Conservation (phyloP, 2,797 vertebrate genomes). For the Kryptopterus vitreolus region DNA sequence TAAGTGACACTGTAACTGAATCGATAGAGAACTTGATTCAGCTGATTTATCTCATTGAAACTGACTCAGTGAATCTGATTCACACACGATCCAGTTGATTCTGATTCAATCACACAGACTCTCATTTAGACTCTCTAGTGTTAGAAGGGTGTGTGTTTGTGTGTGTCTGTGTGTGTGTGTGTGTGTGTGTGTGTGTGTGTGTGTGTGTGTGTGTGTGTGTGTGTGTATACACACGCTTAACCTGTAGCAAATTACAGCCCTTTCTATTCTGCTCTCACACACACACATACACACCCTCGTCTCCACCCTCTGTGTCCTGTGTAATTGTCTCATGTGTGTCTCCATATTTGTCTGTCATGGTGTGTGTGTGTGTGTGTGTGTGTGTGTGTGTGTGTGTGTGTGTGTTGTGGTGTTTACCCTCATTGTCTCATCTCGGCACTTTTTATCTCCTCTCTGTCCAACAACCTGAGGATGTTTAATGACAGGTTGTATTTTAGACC, state of each 20-base stretch:
- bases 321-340: conserved; percentile 21
- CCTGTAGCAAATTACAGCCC: conserved; percentile 39
- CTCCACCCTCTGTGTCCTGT: conserved; percentile 34
- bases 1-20: neutral
- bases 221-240: conserved; percentile 4
- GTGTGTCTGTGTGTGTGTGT: conserved; percentile 31
- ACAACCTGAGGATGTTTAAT: conserved; percentile 25
- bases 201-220: conserved; percentile 17
- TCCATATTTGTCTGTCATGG: neutral
- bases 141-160: conserved; percentile 13
- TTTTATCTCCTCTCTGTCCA: conserved; percentile 8
- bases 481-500: conserved; percentile 27
- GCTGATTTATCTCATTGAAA: neutral
- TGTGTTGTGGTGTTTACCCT: neutral
- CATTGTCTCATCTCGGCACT: neutral
- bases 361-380: conserved; percentile 16
- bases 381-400: conserved; percentile 18
- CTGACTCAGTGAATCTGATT: neutral
- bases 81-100: too few relatives aligned
- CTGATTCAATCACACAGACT: too few relatives aligned
- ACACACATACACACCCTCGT: neutral
- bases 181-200: conserved; percentile 25
- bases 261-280: neutral
- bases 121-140: neutral
- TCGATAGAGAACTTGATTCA: neutral